A percentile compares a stretch with the other conserved stretches of the same genome.
These are phyloP conservation scores for Dynastes grantii DNA, from an alignment of 2,888 invertebrate genomes.

Conservation along the genomic window DNA sequence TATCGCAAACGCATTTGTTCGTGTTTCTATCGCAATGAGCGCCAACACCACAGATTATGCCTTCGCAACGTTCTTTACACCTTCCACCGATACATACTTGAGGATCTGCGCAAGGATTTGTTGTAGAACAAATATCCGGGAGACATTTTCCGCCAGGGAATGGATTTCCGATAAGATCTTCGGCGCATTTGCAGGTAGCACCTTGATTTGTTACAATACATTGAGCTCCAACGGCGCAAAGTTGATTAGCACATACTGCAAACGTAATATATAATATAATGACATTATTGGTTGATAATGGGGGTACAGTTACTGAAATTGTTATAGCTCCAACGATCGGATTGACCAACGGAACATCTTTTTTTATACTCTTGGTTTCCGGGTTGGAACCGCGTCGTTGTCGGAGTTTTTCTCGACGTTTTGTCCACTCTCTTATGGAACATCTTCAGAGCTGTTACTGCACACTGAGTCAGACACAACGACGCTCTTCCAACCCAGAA, in stretches of 20 bases:
- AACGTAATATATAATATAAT: conserved; percentile 57
- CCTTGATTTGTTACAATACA: conserved; percentile 89
- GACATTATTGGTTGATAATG: too few species aligned
- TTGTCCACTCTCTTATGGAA: too few species aligned
- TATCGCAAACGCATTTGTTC: conserved; percentile 90
- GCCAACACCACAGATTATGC: conserved; percentile 89
- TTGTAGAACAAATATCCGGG: conserved; percentile 86
- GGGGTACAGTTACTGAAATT: too few species aligned
- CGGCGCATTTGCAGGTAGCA: conserved; percentile 90
- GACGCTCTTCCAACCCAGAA: too few species aligned
- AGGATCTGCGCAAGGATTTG: conserved; percentile 84
- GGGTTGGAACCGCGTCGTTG: too few species aligned
- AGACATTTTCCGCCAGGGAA: conserved; percentile 91
- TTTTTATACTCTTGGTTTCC: too few species aligned
- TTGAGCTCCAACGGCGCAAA: conserved; percentile 87
- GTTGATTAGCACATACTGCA: conserved; percentile 82
- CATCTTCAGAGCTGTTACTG: too few species aligned
- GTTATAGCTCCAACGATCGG: too few species aligned
- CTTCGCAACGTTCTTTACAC: conserved; percentile 91
- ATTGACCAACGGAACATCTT: too few species aligned
- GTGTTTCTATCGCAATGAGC: conserved; percentile 87
- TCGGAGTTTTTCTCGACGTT: too few species aligned
- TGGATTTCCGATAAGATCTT: conserved; percentile 91
- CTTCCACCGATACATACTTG: conserved; percentile 89
- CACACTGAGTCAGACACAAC: too few species aligned